These are phyloP conservation scores for Galeruca laticollis DNA, from an alignment of 2,888 invertebrate species.

Conservation along the genomic window DNA sequence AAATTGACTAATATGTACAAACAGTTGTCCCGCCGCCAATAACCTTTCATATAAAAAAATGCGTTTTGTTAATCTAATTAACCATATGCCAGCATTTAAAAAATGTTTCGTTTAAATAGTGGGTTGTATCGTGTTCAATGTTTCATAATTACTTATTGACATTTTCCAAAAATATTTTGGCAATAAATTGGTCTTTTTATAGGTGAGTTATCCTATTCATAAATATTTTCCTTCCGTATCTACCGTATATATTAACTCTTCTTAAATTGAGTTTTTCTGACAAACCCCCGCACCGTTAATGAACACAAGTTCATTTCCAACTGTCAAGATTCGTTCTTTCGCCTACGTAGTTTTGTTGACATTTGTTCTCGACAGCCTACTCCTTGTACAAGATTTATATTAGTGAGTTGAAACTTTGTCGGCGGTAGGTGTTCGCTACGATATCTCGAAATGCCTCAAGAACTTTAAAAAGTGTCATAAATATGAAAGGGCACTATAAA, in stretches of 20 bases:
- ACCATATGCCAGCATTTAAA: too few species aligned
- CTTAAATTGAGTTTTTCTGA: not conserved
- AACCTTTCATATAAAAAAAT: too few species aligned
- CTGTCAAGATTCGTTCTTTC: conserved; percentile 37
- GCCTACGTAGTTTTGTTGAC: conserved; percentile 42
- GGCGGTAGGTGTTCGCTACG: conserved; percentile 38
- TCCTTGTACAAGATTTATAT: conserved; percentile 43
- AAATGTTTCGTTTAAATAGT: too few species aligned
- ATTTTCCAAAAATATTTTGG: too few species aligned
- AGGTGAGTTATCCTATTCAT: too few species aligned
- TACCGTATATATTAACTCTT: not conserved
- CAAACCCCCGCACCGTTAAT: conserved; percentile 30
- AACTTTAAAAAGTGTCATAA: conserved; percentile 47
- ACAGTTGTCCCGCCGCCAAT: too few species aligned
- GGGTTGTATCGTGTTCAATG: too few species aligned
- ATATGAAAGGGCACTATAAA: conserved; percentile 45
- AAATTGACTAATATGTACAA: too few species aligned
- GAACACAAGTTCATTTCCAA: conserved; percentile 36
- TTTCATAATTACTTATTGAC: too few species aligned
- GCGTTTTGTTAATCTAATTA: too few species aligned
- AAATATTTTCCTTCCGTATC: too few species aligned
- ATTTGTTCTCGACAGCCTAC: conserved; percentile 44
- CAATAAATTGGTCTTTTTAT: too few species aligned
- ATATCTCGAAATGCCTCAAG: conserved; percentile 34
- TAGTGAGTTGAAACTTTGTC: conserved; percentile 41